Base-by-base conservation (phyloP, 2,797 vertebrate species). In the Acanthurus leucopareius region DNA sequence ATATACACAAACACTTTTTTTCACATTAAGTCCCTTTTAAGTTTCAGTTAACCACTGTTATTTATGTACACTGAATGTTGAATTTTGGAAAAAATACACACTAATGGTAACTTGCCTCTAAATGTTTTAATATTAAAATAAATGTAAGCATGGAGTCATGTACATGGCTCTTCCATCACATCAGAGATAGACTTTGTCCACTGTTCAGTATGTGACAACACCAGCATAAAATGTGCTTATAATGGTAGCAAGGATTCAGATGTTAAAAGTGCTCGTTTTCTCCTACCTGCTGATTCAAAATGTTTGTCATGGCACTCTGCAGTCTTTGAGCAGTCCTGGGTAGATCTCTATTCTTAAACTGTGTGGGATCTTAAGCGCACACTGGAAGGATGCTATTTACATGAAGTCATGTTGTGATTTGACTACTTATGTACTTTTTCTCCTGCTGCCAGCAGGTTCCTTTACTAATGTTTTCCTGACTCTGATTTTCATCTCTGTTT, bases 381-480 rank as follows among this genome's bases (percentile, higher is more conserved):
- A 35, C 14, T 58, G 14, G 32, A 70, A 76, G 9, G 51, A 73
- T 54, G 28, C 20, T 53, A 5, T 73, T 73, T 63, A 51, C 3
- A 1, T 57, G 49, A 65, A 75, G 64, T 69, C 22, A 62, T 63
- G 66, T 57, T 67, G 45, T 63, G 40, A 64, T 78, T 62, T 17
- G 75, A 86, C 48, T 47, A 40, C 67, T 35, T 53, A 15, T 51
- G 19, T 1, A 0, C 25, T 64, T 48, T 63, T 14, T 64, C 10
- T 71, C 58, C 22, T 14, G 16, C 63, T 66, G 35, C 68, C 52
- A 79, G 62, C 60, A 57, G 65, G 40, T 59, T 75, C 44, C 22
- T 52, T 72, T 40, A 28, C 22, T 67, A 48, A 17, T 53, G 58
- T 60, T 57, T 22, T 62, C 63, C 32, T 80, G 73, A 84, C 52